Base-by-base conservation (phyloP, 2,113 vertebrate species). In the Coryphaenoides rupestris region DNA sequence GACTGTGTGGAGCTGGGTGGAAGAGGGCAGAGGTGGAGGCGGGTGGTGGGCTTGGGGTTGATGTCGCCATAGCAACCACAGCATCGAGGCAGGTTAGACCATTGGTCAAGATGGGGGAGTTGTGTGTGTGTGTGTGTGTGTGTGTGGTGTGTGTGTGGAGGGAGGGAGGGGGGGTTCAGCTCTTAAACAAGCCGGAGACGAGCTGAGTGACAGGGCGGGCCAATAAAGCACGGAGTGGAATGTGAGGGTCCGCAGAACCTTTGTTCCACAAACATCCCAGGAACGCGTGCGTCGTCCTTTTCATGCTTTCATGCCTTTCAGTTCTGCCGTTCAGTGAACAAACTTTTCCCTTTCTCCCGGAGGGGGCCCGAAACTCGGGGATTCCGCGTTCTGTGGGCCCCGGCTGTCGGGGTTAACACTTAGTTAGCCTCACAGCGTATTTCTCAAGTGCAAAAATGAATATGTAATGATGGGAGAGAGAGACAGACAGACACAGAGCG, bases 211-310 rank as follows among this genome's bases (percentile, higher is more conserved):
- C 74, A 77, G 72, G 19, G 58, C 33, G 52, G 33, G 63, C 60
- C 73, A 80, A 83, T 66, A 83, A 85, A 82, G 75, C 72, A 73
- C 70, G 65, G 61, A 73, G 75, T 56, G 78, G 79, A 86, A 84
- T 85, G 83, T 69, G 69, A 78, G 76, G 61, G 69, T 67, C 66
- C 69, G 70, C 58, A 53, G 65, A 3, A 24, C 70, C 73, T 77
- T 84, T 84, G 83, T 81, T 79, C 57, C 23, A 56, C 76, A 86
- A 87, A 79, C 77, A 87, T 84, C 73, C 72, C 67, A 80, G 73
- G 84, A 88, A 86, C 68, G 76, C 69, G 63, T 54, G 22, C 68
- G 40, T 52, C 62, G 73, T 49, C 28, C 13, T 70, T 60, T 69
- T 68, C 60, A 81, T 74, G 68, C 73, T 68, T 73, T 74, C 72